Evolutionary conservation across 2,888 invertebrate species (phyloP).

Genomic region (Eutolmus rufibarbis): DNA sequence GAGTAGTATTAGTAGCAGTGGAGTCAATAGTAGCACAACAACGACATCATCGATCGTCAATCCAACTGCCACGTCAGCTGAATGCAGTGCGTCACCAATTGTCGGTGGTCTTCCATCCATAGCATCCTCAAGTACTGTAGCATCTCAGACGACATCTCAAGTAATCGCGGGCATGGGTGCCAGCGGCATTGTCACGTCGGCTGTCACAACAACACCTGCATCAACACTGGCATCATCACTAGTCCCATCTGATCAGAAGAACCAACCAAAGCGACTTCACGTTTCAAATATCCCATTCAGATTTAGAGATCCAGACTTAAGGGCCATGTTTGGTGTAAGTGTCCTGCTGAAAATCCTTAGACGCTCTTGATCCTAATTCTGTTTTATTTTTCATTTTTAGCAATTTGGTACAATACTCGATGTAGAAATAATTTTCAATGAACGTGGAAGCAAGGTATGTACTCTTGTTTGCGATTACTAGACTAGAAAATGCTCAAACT

Average conservation of each 20-base stretch:
- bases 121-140: constrained; percentile 53
- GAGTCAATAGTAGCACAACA: constrained; percentile 43
- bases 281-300: constrained; percentile 99
- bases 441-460: constrained; percentile 99
- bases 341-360: constrained; percentile 32
- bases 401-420: constrained; percentile 99
- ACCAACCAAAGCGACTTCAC: constrained; percentile 93
- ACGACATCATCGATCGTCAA: constrained; percentile 43
- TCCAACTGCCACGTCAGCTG: constrained; percentile 35
- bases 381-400: constrained; percentile 68
- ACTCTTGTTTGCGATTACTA: constrained; percentile 43
- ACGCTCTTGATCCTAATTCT: not conserved
- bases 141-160: constrained; percentile 56
- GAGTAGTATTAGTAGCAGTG: constrained; percentile 40
- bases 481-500: not conserved
- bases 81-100: constrained; percentile 32
- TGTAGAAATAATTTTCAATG: constrained; percentile 99
- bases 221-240: constrained; percentile 64
- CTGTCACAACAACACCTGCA: constrained; percentile 63
- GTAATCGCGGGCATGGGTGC: constrained; percentile 58
- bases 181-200: constrained; percentile 54
- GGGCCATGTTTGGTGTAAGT: constrained; percentile 98
- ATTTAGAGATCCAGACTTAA: constrained; percentile 97
- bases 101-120: constrained; percentile 52
- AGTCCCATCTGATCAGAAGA: constrained; percentile 67